Evolutionary conservation across 23 tunicate species (phyloP).

Genomic region (Diplosoma virens): DNA sequence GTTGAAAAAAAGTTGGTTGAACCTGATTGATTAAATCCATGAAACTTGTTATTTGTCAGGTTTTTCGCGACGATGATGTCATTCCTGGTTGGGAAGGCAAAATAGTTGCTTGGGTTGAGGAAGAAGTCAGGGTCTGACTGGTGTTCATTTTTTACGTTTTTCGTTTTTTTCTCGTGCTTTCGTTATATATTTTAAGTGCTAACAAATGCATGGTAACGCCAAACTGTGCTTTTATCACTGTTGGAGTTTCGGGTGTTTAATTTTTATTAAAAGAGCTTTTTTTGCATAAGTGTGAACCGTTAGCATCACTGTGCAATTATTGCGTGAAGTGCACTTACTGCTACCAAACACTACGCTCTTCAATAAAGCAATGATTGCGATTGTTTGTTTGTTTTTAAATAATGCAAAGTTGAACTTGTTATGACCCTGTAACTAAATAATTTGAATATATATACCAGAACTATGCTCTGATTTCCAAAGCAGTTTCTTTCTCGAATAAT

Average conservation of each 20-base stretch:
- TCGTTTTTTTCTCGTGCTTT: not conserved
- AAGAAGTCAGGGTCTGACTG: conserved; percentile 35
- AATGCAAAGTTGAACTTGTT: too few relatives aligned
- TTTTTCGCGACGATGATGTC: conserved; percentile 65
- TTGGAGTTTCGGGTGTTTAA: too few relatives aligned
- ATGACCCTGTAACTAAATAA: too few relatives aligned
- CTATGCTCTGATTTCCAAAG: too few relatives aligned
- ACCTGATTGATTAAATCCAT: too few relatives aligned
- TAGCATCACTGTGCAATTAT: conserved; percentile 34
- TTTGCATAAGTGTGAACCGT: too few relatives aligned
- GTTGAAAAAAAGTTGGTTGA: too few relatives aligned
- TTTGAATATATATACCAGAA: too few relatives aligned
- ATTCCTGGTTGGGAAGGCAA: conserved; percentile 96
- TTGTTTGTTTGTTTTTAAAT: too few relatives aligned
- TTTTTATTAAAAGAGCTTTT: too few relatives aligned
- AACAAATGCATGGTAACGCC: not conserved
- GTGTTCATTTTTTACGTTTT: too few relatives aligned
- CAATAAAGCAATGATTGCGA: conserved; percentile 10
- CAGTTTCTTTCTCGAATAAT: too few relatives aligned
- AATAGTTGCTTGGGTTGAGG: conserved; percentile 91
- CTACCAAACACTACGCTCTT: not conserved
- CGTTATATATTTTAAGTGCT: not conserved
- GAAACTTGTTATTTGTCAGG: conserved; percentile 8
- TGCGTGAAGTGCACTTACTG: conserved; percentile 32
- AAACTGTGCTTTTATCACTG: not conserved